These are phyloP conservation scores for Coecobrya sp. DNA, from an alignment of 2,888 invertebrate species.

Conservation along the genomic window DNA sequence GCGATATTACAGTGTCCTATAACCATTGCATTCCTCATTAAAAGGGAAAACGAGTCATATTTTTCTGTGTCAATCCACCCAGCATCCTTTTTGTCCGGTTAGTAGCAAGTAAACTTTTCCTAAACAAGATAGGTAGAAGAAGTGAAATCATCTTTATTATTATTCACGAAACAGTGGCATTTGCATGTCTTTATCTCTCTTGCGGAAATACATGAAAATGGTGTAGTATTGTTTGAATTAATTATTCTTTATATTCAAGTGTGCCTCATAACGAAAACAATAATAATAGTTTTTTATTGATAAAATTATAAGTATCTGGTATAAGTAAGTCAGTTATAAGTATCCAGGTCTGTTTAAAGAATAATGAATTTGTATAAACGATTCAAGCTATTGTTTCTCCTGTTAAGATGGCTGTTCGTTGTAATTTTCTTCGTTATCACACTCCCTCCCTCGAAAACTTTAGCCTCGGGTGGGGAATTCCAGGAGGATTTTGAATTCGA, in stretches of 20 bases:
- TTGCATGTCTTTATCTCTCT: too few species aligned
- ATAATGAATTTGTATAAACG: constrained; percentile 24
- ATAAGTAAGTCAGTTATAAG: too few species aligned
- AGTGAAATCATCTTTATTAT: too few species aligned
- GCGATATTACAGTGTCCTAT: too few species aligned
- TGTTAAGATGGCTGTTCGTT: neutral
- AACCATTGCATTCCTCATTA: neutral
- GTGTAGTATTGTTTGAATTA: too few species aligned
- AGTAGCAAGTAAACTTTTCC: too few species aligned
- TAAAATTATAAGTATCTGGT: neutral
- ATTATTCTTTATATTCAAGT: too few species aligned
- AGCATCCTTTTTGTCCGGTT: neutral
- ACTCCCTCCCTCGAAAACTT: neutral
- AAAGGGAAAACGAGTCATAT: neutral
- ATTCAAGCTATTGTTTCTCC: constrained; percentile 35
- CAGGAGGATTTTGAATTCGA: neutral
- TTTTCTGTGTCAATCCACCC: constrained; percentile 15
- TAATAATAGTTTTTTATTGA: neutral
- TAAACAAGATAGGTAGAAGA: too few species aligned
- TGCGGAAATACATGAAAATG: too few species aligned
- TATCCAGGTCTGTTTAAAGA: neutral
- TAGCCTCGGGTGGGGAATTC: neutral
- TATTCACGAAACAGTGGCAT: too few species aligned
- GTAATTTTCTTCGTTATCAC: constrained; percentile 11
- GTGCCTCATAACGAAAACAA: too few species aligned